These are phyloP conservation scores for Bedellia somnulentella DNA, from an alignment of 2,888 invertebrate species.

Conservation along the genomic window DNA sequence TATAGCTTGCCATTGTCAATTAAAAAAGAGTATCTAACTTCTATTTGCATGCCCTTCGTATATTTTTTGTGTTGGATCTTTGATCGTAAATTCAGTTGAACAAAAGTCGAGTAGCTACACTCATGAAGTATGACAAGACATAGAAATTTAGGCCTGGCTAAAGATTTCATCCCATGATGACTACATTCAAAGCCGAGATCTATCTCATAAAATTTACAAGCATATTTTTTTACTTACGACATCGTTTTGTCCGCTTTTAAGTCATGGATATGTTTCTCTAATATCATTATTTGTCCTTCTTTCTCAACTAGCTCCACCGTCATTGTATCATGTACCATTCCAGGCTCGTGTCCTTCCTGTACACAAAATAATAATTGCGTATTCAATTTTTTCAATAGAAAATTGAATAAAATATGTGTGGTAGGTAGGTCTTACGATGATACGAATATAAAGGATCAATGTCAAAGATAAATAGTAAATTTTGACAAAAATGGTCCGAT, in stretches of 20 bases:
- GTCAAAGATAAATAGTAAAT: no score
- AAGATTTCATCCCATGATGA: neutral
- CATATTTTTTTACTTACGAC: constrained; percentile 19
- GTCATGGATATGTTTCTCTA: constrained; percentile 32
- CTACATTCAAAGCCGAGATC: neutral
- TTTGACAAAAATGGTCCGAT: no score
- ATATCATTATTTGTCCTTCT: constrained; percentile 32
- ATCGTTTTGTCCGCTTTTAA: constrained; percentile 31
- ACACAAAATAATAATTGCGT: constrained; percentile 10
- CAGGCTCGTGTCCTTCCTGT: constrained; percentile 33
- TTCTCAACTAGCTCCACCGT: constrained; percentile 34
- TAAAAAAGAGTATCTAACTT: no score
- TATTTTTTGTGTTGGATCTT: no score
- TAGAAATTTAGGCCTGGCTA: neutral
- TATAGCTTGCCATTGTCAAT: no score
- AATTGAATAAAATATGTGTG: no score
- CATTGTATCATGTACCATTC: constrained; percentile 32
- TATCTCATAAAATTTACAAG: neutral
- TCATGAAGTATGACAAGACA: neutral
- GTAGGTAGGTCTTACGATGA: no score
- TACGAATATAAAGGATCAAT: no score
- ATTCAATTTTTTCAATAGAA: constrained; percentile 1
- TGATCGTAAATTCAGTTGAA: no score
- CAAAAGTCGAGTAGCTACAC: no score
- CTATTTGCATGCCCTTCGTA: no score